Evolutionary conservation across 2,113 vertebrate genomes (phyloP).

Genomic region (Theristicus caerulescens): DNA sequence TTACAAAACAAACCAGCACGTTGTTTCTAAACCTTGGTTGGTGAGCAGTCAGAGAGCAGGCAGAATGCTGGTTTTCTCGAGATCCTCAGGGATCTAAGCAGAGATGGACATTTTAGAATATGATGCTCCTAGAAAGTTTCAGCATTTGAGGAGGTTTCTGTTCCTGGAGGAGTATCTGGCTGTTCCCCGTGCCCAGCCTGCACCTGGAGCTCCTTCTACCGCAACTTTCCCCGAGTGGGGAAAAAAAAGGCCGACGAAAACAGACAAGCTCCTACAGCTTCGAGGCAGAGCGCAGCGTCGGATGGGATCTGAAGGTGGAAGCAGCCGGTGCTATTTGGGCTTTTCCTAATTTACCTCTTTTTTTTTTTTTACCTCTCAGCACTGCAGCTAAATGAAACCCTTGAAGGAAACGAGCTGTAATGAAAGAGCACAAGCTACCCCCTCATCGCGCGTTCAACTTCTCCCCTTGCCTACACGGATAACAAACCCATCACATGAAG

Average conservation of each 20-base stretch:
- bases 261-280: not conserved
- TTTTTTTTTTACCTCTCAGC: not conserved
- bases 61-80: rapidly evolving
- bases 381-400: not conserved
- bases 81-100: not conserved
- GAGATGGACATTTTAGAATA: not conserved
- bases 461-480: not conserved
- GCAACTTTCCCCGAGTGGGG: not conserved
- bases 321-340: not conserved
- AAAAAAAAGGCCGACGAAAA: not conserved
- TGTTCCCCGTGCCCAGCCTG: rapidly evolving
- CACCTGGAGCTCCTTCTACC: not conserved
- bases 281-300: rapidly evolving
- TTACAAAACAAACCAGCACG: not conserved
- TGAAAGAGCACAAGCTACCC: not conserved
- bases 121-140: not conserved
- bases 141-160: not conserved
- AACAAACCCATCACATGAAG: not conserved
- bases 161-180: not conserved
- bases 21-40: not conserved
- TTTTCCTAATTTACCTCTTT: not conserved
- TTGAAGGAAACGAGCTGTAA: not conserved
- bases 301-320: not conserved
- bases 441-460: not conserved
- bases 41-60: not conserved